Conservation (phyloP, 2,113 vertebrate genomes). For the Tapirus terrestris region DNA sequence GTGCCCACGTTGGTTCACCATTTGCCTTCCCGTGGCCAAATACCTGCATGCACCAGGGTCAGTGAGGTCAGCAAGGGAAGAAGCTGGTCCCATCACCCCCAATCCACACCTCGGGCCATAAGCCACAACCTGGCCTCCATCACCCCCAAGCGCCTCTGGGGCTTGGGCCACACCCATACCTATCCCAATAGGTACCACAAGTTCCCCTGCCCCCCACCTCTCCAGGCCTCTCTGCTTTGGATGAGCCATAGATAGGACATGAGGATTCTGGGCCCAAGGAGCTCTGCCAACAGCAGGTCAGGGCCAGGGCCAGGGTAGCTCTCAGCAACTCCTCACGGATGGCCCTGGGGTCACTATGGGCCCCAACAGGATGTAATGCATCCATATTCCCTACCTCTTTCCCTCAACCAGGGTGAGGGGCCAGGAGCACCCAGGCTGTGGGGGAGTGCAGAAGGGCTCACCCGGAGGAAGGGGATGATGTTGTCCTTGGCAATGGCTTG, state of each 20-base stretch:
- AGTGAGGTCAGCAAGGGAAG: background rate
- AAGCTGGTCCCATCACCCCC: background rate
- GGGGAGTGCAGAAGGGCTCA: slow-evolving; percentile 67
- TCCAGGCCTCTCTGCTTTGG: background rate
- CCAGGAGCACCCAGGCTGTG: background rate
- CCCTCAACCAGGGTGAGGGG: background rate
- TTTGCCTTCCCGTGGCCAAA: slow-evolving; percentile 97
- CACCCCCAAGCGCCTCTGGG: background rate
- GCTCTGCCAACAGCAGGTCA: background rate
- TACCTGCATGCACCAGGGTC: slow-evolving; percentile 85
- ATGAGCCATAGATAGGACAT: background rate
- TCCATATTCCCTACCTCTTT: background rate
- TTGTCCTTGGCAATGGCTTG: slow-evolving; percentile 99
- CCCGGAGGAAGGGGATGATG: slow-evolving; percentile 97
- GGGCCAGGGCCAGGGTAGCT: background rate
- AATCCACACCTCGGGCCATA: background rate
- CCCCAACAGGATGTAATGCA: background rate
- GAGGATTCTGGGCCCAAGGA: background rate
- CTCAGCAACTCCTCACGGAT: background rate
- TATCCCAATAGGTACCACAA: background rate
- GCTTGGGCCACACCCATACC: background rate
- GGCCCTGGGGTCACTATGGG: background rate
- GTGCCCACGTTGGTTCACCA: slow-evolving; percentile 97
- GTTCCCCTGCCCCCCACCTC: background rate
- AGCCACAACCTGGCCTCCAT: background rate